These are phyloP conservation scores for Euclidia mi DNA, from an alignment of 2,888 invertebrate genomes.

Conservation along the genomic window DNA sequence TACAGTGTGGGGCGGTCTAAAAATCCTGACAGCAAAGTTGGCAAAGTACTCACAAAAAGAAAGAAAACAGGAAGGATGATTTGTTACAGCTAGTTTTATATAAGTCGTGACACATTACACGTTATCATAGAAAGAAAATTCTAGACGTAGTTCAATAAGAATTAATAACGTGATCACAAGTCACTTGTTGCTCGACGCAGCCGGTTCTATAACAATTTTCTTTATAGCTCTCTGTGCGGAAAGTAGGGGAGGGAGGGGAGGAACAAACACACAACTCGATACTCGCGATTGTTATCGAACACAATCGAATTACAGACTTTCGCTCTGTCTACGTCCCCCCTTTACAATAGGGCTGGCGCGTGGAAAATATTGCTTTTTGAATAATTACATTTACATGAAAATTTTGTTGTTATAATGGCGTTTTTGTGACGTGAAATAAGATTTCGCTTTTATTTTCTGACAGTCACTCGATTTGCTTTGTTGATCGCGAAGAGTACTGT, in stretches of 20 bases:
- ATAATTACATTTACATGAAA: too few species aligned
- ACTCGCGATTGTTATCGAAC: slow-evolving; percentile 83
- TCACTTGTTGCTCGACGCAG: slow-evolving; percentile 72
- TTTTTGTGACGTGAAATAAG: too few species aligned
- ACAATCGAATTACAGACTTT: slow-evolving; percentile 87
- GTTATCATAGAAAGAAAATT: neutral
- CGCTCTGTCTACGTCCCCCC: slow-evolving; percentile 61
- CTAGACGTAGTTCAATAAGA: slow-evolving; percentile 40
- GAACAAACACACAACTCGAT: slow-evolving; percentile 77
- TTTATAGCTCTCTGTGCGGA: slow-evolving; percentile 70
- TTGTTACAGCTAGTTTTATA: too few species aligned
- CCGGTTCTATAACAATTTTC: slow-evolving; percentile 70
- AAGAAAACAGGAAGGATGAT: too few species aligned
- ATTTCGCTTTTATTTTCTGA: too few species aligned
- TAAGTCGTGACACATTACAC: too few species aligned
- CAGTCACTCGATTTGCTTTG: too few species aligned
- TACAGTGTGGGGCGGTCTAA: too few species aligned
- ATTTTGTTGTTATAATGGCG: too few species aligned
- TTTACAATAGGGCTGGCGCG: slow-evolving; percentile 41
- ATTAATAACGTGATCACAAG: slow-evolving; percentile 47
- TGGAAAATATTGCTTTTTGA: neutral
- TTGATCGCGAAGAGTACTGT: too few species aligned
- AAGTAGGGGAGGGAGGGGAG: slow-evolving; percentile 53
- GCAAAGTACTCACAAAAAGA: too few species aligned
- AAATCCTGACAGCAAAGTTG: too few species aligned